phyloP scores from a whole-genome alignment of 2,113 vertebrate species.

The Percopsis transmontana region DNA sequence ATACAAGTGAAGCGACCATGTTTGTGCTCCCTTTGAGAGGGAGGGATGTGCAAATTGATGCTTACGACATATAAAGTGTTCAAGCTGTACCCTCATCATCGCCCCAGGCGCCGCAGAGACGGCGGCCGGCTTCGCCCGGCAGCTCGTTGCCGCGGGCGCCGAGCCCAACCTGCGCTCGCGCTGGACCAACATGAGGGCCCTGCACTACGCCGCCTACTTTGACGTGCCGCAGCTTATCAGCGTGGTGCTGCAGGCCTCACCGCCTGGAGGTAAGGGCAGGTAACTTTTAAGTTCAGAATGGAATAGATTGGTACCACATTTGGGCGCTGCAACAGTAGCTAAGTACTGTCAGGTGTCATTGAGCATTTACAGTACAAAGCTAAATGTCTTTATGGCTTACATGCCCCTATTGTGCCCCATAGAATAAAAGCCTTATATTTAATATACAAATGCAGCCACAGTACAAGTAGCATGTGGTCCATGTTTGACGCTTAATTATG shows the following conservation, averaged over 20 bases:
- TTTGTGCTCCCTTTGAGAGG: not conserved
- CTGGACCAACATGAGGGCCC: slow-evolving; percentile 98
- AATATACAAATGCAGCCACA: too few species aligned
- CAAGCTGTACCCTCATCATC: not conserved
- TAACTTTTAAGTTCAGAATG: not conserved
- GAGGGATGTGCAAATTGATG: not conserved
- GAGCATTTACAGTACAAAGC: not conserved
- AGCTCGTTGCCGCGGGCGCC: slow-evolving; percentile 88
- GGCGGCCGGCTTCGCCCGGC: slow-evolving; percentile 86
- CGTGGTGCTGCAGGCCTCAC: slow-evolving; percentile 88
- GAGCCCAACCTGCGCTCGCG: slow-evolving; percentile 90
- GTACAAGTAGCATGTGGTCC: too few species aligned
- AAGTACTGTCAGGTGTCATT: not conserved
- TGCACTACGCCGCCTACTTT: slow-evolving; percentile 98
- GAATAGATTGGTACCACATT: not conserved
- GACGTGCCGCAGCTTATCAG: slow-evolving; percentile 92
- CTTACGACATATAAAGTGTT: not conserved
- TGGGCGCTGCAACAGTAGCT: too few species aligned
- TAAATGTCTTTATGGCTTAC: not conserved
- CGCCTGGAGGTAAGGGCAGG: slow-evolving; percentile 86
- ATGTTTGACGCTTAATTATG: not conserved
- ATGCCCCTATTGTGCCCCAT: not conserved
- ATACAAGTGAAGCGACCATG: too few species aligned
- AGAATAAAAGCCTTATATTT: too few species aligned
- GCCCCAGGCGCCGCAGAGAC: slow-evolving; percentile 88